Conservation (phyloP, 2,888 invertebrate genomes). For the Drosophila birchii region DNA sequence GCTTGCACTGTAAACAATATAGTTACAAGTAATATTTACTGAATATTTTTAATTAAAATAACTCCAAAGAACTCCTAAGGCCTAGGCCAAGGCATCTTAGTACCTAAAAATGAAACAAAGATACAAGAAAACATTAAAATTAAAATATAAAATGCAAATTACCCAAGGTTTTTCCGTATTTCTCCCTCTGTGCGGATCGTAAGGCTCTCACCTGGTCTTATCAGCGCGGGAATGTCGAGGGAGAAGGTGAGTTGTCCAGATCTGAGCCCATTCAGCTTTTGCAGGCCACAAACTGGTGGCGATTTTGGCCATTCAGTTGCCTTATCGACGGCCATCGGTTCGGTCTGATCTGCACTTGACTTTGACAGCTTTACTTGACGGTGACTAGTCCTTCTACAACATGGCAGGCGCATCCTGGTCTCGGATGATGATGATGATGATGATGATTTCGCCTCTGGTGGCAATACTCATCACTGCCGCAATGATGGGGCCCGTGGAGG, state of each 20-base stretch:
- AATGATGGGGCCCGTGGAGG: not conserved
- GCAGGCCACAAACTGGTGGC: slow-evolving; percentile 9
- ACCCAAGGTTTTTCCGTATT: not conserved
- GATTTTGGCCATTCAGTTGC: slow-evolving; percentile 51
- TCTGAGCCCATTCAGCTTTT: slow-evolving; percentile 27
- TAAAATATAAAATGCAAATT: not conserved
- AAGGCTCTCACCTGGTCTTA: slow-evolving; percentile 4
- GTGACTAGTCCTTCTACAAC: not conserved
- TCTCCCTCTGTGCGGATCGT: not conserved
- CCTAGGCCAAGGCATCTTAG: not conserved
- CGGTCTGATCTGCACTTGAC: slow-evolving; percentile 24
- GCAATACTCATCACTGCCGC: slow-evolving; percentile 1
- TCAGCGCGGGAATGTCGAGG: not conserved
- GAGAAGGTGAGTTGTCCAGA: slow-evolving; percentile 1
- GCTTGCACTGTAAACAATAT: slow-evolving; percentile 2
- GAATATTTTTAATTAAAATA: fast-evolving
- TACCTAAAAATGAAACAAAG: not conserved
- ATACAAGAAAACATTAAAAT: not conserved
- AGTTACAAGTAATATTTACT: no score
- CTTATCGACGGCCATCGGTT: slow-evolving; percentile 44
- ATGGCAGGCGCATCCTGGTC: slow-evolving; percentile 11
- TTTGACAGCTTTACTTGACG: not conserved
- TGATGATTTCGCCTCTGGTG: not conserved
- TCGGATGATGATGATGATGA: not conserved
- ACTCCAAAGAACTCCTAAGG: no score